A percentile compares a stretch with the other conserved stretches of the same genome.
phyloP scores from a whole-genome alignment of 2,113 vertebrate genomes.

The Lepisosteus osseus region DNA sequence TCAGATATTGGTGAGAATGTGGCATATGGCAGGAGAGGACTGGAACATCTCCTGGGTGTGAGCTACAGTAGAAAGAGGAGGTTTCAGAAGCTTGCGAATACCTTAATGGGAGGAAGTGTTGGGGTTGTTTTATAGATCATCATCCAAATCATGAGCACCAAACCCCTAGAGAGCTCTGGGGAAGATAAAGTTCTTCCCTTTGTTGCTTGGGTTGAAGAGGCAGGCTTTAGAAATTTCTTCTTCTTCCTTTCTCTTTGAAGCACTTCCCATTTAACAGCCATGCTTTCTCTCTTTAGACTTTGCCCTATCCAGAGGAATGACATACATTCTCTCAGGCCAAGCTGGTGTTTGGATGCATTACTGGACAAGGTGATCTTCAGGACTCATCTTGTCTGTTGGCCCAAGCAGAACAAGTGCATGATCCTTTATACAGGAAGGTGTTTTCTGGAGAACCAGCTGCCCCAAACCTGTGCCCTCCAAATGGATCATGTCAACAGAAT shows the following conservation, averaged over 20 bases:
- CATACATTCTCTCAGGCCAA: background rate
- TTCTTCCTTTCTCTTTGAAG: constrained; percentile 12
- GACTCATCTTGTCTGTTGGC: no score
- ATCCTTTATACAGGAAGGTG: background rate
- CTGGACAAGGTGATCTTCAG: no score
- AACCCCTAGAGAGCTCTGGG: background rate
- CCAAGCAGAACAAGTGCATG: no score
- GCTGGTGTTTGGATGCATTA: background rate
- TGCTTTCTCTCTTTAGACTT: background rate
- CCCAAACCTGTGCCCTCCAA: background rate
- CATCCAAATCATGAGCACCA: background rate
- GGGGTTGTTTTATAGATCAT: background rate
- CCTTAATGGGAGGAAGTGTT: background rate
- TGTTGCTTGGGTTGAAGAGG: background rate
- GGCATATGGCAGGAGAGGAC: constrained; percentile 38
- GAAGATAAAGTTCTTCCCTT: background rate
- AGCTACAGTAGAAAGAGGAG: constrained; percentile 6
- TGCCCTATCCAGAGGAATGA: background rate
- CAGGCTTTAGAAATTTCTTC: background rate
- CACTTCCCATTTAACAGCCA: background rate
- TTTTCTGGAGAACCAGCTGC: background rate
- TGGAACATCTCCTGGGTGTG: constrained; percentile 29
- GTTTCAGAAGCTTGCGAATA: background rate
- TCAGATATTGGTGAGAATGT: constrained; percentile 46
- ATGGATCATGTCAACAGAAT: background rate